These are phyloP conservation scores for Phoxinus dragarum DNA, from an alignment of 2,797 vertebrate species.

Conservation along the genomic window DNA sequence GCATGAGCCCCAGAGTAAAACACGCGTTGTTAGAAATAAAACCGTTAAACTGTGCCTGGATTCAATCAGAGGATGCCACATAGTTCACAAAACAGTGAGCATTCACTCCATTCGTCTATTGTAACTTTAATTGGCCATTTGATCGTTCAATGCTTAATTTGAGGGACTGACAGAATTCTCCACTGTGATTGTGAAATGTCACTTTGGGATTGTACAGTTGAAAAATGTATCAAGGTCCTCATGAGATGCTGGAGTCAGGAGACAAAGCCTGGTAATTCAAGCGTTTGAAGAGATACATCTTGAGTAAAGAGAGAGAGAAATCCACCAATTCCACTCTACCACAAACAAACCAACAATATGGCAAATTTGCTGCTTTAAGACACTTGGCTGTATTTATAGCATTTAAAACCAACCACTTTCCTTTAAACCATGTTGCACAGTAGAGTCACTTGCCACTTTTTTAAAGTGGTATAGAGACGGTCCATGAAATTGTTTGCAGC, in stretches of 20 bases:
- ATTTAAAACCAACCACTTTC: background rate
- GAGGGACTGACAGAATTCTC: background rate
- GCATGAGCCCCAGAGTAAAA: slow-evolving; percentile 19
- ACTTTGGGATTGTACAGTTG: background rate
- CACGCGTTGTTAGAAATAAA: background rate
- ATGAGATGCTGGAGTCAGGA: background rate
- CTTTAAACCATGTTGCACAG: background rate
- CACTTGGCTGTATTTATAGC: background rate
- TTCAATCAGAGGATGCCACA: background rate
- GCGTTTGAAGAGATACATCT: background rate
- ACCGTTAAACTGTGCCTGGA: background rate
- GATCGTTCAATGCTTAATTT: background rate
- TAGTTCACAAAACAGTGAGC: background rate
- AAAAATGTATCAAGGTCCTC: background rate
- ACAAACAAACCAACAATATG: background rate
- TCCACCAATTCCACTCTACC: background rate
- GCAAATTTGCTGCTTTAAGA: background rate
- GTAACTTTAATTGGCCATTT: slow-evolving; percentile 3
- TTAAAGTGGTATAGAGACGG: too few species aligned
- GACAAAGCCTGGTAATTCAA: background rate
- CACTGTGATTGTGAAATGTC: background rate
- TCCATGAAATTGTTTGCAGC: too few species aligned
- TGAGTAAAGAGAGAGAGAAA: background rate
- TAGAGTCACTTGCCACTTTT: background rate
- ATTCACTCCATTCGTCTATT: background rate